Conservation (phyloP, 2,797 vertebrate genomes). For the Danio jaintianensis region DNA sequence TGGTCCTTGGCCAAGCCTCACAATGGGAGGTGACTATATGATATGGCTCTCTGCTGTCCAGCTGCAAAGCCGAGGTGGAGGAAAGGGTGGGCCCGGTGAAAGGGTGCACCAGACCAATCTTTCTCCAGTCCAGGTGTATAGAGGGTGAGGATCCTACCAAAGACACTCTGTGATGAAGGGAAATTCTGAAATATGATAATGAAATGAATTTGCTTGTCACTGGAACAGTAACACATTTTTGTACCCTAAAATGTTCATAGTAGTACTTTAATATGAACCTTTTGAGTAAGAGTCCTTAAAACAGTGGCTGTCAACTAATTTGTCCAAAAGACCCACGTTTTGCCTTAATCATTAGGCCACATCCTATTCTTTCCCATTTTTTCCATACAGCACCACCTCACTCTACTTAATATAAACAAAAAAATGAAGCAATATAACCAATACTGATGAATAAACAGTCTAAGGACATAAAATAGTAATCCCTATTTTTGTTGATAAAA, state of each 20-base stretch:
- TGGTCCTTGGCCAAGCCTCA: constrained; percentile 13
- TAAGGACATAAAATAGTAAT: too few species aligned
- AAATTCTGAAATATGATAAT: neutral
- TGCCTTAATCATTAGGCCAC: too few species aligned
- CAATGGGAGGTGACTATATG: constrained; percentile 2
- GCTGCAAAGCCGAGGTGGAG: neutral
- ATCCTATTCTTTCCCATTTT: too few species aligned
- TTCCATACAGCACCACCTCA: too few species aligned
- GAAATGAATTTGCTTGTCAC: neutral
- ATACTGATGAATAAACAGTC: too few species aligned
- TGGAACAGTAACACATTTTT: neutral
- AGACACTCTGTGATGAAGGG: neutral
- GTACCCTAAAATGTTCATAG: neutral
- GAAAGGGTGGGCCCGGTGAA: neutral
- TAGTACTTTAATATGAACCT: neutral
- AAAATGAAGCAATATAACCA: too few species aligned
- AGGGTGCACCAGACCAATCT: neutral
- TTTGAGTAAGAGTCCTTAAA: too few species aligned
- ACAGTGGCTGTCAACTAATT: too few species aligned
- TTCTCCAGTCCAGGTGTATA: neutral
- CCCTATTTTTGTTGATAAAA: too few species aligned
- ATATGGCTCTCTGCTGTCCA: neutral
- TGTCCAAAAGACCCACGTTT: too few species aligned
- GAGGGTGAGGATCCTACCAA: neutral
- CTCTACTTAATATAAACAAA: too few species aligned